Evolutionary conservation across 2,888 invertebrate species (phyloP).

Genomic region (Diaphora mendica): DNA sequence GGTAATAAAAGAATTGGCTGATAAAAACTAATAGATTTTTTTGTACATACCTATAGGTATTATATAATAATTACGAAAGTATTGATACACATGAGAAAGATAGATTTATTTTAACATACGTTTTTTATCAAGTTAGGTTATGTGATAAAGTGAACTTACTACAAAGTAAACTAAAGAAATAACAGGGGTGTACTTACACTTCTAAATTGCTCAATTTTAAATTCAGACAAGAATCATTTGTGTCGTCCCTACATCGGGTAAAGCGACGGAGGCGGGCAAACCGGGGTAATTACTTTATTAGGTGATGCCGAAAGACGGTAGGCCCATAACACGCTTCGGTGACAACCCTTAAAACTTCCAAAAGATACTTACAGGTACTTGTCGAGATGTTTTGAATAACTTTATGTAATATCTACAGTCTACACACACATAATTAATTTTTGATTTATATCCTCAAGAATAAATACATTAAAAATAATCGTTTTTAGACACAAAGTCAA

Average conservation of each 20-base stretch:
- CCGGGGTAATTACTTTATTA: slow-evolving; percentile 76
- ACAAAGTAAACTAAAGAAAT: slow-evolving; percentile 24
- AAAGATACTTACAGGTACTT: neutral
- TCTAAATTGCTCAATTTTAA: slow-evolving; percentile 50
- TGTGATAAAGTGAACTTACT: neutral
- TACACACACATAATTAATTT: neutral
- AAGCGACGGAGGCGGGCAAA: slow-evolving; percentile 39
- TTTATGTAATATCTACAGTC: neutral
- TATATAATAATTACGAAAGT: too few relatives aligned
- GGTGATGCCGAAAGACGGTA: slow-evolving; percentile 66
- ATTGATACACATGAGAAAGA: too few relatives aligned
- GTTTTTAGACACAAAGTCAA: slow-evolving; percentile 7
- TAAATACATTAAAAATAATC: neutral
- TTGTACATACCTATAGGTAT: too few relatives aligned
- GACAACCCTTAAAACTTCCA: slow-evolving; percentile 51
- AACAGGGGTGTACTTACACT: slow-evolving; percentile 44
- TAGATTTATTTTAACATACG: too few relatives aligned
- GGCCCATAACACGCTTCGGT: slow-evolving; percentile 60
- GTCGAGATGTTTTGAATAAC: neutral
- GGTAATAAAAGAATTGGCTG: too few relatives aligned
- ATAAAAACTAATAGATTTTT: too few relatives aligned
- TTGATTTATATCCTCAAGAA: neutral
- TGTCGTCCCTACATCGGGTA: slow-evolving; percentile 44
- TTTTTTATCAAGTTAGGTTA: neutral
- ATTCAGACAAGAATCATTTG: slow-evolving; percentile 51